A percentile compares a stretch with the other conserved stretches of the same genome.
phyloP scores from a whole-genome alignment of 2,113 vertebrate genomes.

The Chionodraco myersi region DNA sequence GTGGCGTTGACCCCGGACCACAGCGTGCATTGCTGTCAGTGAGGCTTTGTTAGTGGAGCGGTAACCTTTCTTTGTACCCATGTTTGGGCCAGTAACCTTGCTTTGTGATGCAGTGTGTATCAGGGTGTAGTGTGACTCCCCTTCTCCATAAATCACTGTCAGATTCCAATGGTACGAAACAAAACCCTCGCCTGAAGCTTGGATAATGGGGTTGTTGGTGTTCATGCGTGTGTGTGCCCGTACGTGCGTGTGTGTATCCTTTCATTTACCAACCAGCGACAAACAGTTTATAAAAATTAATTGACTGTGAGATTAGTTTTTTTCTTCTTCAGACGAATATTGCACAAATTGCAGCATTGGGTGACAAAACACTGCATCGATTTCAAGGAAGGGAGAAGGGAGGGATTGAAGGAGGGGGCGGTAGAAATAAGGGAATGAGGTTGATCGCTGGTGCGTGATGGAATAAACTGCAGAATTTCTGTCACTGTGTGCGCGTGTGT shows the following conservation, averaged over 20 bases:
- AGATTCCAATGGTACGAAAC: conserved; percentile 77
- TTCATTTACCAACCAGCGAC: conserved; percentile 69
- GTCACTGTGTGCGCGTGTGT: conserved; percentile 55
- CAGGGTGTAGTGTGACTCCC: conserved; percentile 77
- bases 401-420: conserved; percentile 29
- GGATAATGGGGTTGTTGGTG: conserved; percentile 69
- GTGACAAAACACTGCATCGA: conserved; percentile 78
- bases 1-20: conserved; percentile 69
- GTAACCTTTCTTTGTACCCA: conserved; percentile 76
- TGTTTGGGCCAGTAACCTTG: conserved; percentile 79
- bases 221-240: conserved; percentile 23
- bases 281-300: conserved; percentile 80
- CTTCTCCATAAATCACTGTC: conserved; percentile 82
- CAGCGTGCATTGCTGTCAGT: conserved; percentile 60
- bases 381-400: conserved; percentile 59
- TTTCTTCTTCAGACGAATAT: conserved; percentile 76
- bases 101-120: conserved; percentile 77
- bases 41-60: conserved; percentile 68
- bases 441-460: conserved; percentile 76
- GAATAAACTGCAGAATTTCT: conserved; percentile 77
- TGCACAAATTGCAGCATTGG: conserved; percentile 64
- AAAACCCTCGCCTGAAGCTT: conserved; percentile 66
- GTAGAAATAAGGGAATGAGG: conserved; percentile 74
- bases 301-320: conserved; percentile 74
- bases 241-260: conserved; percentile 50